Percentiles rank a stretch among this genome's conserved stretches.
Evolutionary conservation across 2,888 invertebrate genomes (phyloP).

Genomic region (Antitype chi): DNA sequence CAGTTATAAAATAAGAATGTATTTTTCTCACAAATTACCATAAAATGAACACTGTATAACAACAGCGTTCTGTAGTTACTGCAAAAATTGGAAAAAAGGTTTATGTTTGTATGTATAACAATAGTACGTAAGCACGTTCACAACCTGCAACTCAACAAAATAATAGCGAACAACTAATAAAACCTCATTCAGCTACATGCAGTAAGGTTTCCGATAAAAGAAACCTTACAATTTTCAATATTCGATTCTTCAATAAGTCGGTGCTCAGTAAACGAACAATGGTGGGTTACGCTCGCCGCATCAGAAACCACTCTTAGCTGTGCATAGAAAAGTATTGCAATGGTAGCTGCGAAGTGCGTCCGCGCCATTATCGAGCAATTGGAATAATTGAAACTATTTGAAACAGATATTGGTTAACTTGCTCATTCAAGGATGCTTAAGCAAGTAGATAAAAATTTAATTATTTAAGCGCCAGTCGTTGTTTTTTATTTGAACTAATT

Average conservation of each 20-base stretch:
- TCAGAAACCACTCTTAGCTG: slow-evolving; percentile 31
- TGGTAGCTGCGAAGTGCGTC: slow-evolving; percentile 38
- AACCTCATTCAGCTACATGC: slow-evolving; percentile 16
- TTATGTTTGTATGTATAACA: neutral
- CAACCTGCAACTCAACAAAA: slow-evolving; percentile 19
- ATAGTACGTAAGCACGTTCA: slow-evolving; percentile 1
- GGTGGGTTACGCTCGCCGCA: slow-evolving; percentile 30
- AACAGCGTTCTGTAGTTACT: no score
- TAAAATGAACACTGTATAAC: no score
- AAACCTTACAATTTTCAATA: slow-evolving; percentile 54
- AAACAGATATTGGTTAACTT: slow-evolving; percentile 22
- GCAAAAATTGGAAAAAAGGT: no score
- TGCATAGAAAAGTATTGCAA: slow-evolving; percentile 48
- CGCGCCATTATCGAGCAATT: slow-evolving; percentile 42
- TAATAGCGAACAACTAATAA: slow-evolving; percentile 26
- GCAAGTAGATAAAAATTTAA: slow-evolving; percentile 5
- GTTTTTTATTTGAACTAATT: neutral
- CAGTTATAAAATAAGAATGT: no score
- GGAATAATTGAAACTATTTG: slow-evolving; percentile 46
- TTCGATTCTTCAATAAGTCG: slow-evolving; percentile 53
- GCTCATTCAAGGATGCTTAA: neutral
- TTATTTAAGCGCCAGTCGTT: slow-evolving; percentile 3
- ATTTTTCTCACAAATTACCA: no score
- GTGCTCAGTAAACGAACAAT: slow-evolving; percentile 57
- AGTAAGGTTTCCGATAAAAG: slow-evolving; percentile 48